These are phyloP conservation scores for Muscina levida DNA, from an alignment of 2,888 invertebrate genomes.

Conservation along the genomic window DNA sequence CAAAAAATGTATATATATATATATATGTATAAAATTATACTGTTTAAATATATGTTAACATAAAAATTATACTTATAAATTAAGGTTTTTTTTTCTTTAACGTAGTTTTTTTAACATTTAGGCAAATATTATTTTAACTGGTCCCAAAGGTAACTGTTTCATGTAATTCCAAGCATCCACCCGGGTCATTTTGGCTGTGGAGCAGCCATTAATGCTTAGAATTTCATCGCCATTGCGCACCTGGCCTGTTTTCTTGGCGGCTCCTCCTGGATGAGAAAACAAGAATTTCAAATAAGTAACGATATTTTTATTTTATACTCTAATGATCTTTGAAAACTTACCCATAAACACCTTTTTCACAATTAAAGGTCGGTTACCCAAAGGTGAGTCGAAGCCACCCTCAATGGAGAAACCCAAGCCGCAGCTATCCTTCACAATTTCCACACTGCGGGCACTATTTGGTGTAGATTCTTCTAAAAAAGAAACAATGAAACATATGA, in stretches of 20 bases:
- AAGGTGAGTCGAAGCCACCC: conserved; percentile 94
- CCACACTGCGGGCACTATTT: conserved; percentile 72
- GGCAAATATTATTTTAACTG: conserved; percentile 82
- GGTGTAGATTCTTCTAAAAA: conserved; percentile 73
- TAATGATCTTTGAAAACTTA: conserved; percentile 78
- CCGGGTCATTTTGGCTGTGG: conserved; percentile 91
- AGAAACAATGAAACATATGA: conserved; percentile 13
- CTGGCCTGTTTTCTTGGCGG: conserved; percentile 92
- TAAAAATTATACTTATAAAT: conserved; percentile 46
- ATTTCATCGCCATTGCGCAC: conserved; percentile 93
- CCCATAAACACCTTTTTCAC: conserved; percentile 97
- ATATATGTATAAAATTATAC: conserved; percentile 28
- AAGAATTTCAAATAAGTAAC: conserved; percentile 15
- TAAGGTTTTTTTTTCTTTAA: conserved; percentile 10
- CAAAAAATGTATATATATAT: conserved; percentile 36
- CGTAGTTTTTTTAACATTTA: conserved; percentile 63
- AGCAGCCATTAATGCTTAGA: conserved; percentile 89
- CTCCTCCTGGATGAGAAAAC: conserved; percentile 84
- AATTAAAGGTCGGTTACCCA: conserved; percentile 92
- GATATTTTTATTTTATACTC: neutral
- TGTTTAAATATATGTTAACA: conserved; percentile 9
- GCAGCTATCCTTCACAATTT: conserved; percentile 86
- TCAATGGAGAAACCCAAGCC: conserved; percentile 97
- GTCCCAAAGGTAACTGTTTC: conserved; percentile 93
- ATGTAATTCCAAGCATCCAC: conserved; percentile 97